Base-by-base conservation (phyloP, 1,140 invertebrate genomes). In the Brachionus plicatilis region DNA sequence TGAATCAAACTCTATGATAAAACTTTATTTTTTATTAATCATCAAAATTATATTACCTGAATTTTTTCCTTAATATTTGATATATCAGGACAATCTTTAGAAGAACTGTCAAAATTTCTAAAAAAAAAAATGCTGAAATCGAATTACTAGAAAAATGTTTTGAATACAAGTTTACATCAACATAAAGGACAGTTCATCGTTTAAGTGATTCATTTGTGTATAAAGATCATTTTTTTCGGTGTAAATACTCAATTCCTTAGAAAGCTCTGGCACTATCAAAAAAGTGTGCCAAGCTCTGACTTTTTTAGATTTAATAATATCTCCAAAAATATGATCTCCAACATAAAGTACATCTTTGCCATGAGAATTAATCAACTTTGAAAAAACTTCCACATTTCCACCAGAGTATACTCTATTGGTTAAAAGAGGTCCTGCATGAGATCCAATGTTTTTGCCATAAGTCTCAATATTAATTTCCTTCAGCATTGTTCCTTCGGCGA, bases 281-380 rank as follows among this genome's bases (percentile, higher is more conserved):
- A 99, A 99, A 9, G 97, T 99, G 85, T 96, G 92, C 98, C 98
- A 99, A 0, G 96, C 97, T 37, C 95, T 92, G 56, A 96, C 96
- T 90, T 99, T 99, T 91, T 99, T 99, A 9, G 96, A 98, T 88
- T 98, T 98, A 43, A 99, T 91, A 87, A 99, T 98, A 89, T 99
- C 97, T 29, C 97, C 97, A 90, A 97, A 99, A 86, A 99, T 99
- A 88, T 99, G 97, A 91, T 99, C 97, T 11, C 90, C 90, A 85
- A 99, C 93, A 88, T 99, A 99, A 0, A 99, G 90, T 0, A 99
- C 96, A 88, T 99, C 97, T 89, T 97, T 98, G 76, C 96, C 96
- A 90, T 97, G 96, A n/a, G 96, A 95, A 53, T 95, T 94, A 86
- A 99, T 96, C 86, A 99, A 91, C 86, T 96, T 93, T 11, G 96